phyloP scores from a whole-genome alignment of 2,113 vertebrate species.

The Myxocyprinus asiaticus region DNA sequence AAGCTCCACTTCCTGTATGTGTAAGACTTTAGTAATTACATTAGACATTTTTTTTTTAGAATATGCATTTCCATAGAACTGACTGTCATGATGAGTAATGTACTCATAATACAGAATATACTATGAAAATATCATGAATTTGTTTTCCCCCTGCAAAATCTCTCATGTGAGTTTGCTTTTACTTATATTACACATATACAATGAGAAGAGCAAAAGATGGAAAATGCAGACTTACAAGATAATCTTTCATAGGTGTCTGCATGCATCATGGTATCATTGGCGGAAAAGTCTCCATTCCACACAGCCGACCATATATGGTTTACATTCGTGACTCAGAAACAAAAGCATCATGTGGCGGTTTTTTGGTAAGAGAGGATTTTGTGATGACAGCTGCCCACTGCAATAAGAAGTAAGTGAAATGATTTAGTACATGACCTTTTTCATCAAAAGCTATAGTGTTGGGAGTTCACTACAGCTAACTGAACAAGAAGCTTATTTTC shows the following conservation, averaged over 20 bases:
- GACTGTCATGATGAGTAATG: too few relatives aligned
- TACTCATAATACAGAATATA: too few relatives aligned
- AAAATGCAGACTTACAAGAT: background rate
- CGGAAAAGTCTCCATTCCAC: constrained; percentile 38
- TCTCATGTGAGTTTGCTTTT: too few relatives aligned
- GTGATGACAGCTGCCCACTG: constrained; percentile 72
- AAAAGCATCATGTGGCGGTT: constrained; percentile 44
- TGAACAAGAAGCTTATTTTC: too few relatives aligned
- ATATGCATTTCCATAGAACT: background rate
- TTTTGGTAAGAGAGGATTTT: constrained; percentile 66
- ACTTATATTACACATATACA: too few relatives aligned
- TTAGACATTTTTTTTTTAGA: background rate
- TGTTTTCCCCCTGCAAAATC: too few relatives aligned
- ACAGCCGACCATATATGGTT: constrained; percentile 67
- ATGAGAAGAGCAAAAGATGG: too few relatives aligned
- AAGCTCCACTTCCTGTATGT: too few relatives aligned
- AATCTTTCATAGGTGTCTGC: too few relatives aligned
- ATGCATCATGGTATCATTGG: constrained; percentile 49
- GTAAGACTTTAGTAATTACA: background rate
- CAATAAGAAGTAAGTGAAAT: constrained; percentile 40
- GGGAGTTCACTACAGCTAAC: background rate
- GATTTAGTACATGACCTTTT: background rate
- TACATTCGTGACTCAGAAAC: background rate
- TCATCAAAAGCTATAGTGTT: background rate
- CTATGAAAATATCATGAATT: too few relatives aligned